Percentiles rank a stretch among this genome's conserved stretches.
These are phyloP conservation scores for Madoqua kirkii DNA, from an alignment of 2,113 vertebrate species.

Conservation along the genomic window DNA sequence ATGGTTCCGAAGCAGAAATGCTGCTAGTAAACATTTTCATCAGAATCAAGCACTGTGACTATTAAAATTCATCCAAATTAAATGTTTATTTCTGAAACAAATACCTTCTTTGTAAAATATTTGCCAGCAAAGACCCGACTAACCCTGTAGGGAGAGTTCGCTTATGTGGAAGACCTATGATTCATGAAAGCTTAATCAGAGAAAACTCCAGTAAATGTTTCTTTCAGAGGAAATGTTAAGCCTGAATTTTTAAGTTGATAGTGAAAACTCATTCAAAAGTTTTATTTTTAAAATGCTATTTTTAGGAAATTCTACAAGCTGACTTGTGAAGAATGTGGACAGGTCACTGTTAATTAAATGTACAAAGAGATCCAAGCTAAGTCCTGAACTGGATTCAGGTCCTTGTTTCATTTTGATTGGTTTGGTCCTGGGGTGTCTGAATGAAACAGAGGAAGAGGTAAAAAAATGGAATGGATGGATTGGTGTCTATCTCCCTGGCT, in stretches of 20 bases:
- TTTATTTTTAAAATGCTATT: neutral
- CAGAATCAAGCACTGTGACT: constrained; percentile 45
- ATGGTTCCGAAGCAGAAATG: constrained; percentile 52
- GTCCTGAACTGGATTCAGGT: neutral
- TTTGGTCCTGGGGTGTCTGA: neutral
- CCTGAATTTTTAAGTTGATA: constrained; percentile 13
- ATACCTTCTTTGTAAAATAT: constrained; percentile 59
- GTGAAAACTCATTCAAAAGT: constrained; percentile 8
- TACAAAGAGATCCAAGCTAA: neutral
- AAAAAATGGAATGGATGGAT: neutral
- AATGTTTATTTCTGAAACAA: constrained; percentile 57
- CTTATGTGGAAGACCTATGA: constrained; percentile 17
- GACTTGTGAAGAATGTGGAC: neutral
- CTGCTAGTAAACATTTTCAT: constrained; percentile 62
- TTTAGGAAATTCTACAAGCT: neutral
- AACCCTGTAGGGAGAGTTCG: neutral
- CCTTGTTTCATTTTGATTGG: neutral
- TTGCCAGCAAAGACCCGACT: constrained; percentile 29
- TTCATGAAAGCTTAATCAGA: constrained; percentile 27
- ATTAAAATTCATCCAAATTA: constrained; percentile 68
- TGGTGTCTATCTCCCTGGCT: neutral
- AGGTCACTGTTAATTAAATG: neutral
- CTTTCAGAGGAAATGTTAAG: constrained; percentile 17
- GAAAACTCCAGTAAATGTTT: constrained; percentile 31
- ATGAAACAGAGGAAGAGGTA: neutral